Conservation (phyloP, 1,140 invertebrate genomes). For the Daktulosphaira vitifoliae region DNA sequence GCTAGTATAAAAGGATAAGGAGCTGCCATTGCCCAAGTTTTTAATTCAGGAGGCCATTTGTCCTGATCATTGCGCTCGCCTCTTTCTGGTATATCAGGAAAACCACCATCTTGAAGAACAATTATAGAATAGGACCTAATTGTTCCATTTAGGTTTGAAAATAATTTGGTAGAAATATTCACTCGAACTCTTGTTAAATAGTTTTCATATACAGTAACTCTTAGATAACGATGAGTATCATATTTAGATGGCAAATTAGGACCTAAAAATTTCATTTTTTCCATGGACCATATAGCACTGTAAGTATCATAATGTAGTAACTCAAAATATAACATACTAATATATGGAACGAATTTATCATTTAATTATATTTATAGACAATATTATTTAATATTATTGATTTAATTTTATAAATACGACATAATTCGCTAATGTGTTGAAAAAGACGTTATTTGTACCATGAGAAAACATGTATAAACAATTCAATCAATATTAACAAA, state of each 20-base stretch:
- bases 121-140: constrained; percentile 13
- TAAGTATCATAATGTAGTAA: too few relatives aligned
- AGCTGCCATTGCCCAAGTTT: not conserved
- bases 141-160: not conserved
- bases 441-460: too few relatives aligned
- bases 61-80: not conserved
- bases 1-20: constrained; percentile 15
- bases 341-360: too few relatives aligned
- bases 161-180: not conserved
- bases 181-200: not conserved
- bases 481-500: too few relatives aligned
- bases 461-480: too few relatives aligned
- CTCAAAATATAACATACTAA: too few relatives aligned
- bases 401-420: too few relatives aligned
- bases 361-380: too few relatives aligned
- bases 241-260: not conserved
- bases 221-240: not conserved
- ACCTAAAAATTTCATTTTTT: not conserved
- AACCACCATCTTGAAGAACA: constrained; percentile 3
- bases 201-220: constrained; percentile 1
- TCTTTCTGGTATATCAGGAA: constrained; percentile 7
- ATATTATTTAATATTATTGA: too few relatives aligned
- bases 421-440: too few relatives aligned
- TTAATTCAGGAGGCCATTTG: not conserved
- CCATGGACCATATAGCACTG: too few relatives aligned